phyloP scores from a whole-genome alignment of 2,888 invertebrate species.

The Stenodema calcarata region DNA sequence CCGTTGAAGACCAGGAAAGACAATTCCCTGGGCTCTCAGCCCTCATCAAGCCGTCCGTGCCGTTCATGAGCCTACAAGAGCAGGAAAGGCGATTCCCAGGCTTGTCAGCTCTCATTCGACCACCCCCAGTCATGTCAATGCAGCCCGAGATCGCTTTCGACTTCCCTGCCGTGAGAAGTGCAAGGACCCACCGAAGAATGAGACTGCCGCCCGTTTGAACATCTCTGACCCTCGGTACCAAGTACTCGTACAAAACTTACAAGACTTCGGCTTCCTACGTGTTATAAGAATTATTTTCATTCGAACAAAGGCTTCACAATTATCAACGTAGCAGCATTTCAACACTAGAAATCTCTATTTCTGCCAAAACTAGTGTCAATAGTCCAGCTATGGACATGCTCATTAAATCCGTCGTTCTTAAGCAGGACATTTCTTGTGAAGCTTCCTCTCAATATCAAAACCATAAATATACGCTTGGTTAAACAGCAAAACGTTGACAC shows the following conservation, averaged over 20 bases:
- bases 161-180: conserved; percentile 54
- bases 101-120: conserved; percentile 49
- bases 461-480: too few relatives aligned
- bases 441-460: neutral
- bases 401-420: neutral
- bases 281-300: neutral
- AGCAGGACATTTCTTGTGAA: neutral
- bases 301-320: neutral
- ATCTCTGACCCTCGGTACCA: neutral
- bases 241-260: neutral
- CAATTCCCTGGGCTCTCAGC: conserved; percentile 52
- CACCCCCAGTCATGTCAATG: neutral
- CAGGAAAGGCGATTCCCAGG: conserved; percentile 51
- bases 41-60: conserved; percentile 44
- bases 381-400: neutral
- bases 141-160: conserved; percentile 34
- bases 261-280: neutral
- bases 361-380: neutral
- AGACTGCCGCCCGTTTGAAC: conserved; percentile 54
- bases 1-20: conserved; percentile 47
- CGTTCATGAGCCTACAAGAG: conserved; percentile 33
- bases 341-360: too few relatives aligned
- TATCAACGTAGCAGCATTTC: neutral
- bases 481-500: neutral
- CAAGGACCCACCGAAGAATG: conserved; percentile 58